Evolutionary conservation across 1,140 invertebrate species (phyloP).

Genomic region (Zaprionus camerounensis): DNA sequence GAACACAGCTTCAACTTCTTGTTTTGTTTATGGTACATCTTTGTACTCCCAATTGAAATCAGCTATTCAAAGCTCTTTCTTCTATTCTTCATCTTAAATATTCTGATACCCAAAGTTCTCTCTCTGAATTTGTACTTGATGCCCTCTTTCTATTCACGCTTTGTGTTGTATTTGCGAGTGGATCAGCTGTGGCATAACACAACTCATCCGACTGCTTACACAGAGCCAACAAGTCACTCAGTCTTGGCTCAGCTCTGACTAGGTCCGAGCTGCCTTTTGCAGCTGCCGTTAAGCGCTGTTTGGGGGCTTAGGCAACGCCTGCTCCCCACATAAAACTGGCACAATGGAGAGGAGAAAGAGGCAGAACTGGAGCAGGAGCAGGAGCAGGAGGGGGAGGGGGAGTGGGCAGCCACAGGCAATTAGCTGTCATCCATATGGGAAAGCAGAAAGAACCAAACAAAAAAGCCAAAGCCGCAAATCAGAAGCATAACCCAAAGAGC

Average conservation of each 20-base stretch:
- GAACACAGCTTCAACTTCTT: too few relatives aligned
- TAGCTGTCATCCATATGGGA: constrained; percentile 57
- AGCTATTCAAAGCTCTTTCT: too few relatives aligned
- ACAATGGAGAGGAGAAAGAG: constrained; percentile 20
- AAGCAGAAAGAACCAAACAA: constrained; percentile 17
- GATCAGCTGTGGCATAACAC: constrained; percentile 56
- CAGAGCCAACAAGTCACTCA: constrained; percentile 32
- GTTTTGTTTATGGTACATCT: too few relatives aligned
- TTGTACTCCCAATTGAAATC: too few relatives aligned
- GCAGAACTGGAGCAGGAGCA: background rate
- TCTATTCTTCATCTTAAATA: background rate
- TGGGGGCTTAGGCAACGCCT: constrained; percentile 49
- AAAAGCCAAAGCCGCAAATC: background rate
- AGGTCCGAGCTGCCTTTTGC: constrained; percentile 15
- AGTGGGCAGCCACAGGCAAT: constrained; percentile 57
- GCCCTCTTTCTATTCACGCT: background rate
- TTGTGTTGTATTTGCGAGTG: constrained; percentile 46
- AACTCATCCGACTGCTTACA: constrained; percentile 56
- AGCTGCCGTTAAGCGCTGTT: constrained; percentile 51
- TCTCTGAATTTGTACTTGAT: background rate
- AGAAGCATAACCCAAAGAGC: constrained; percentile 6
- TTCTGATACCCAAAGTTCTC: background rate
- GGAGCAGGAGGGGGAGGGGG: background rate
- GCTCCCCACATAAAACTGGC: constrained; percentile 41
- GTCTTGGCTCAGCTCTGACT: background rate